Base-by-base conservation (phyloP, 2,888 invertebrate genomes). In the Deilephila porcellus region DNA sequence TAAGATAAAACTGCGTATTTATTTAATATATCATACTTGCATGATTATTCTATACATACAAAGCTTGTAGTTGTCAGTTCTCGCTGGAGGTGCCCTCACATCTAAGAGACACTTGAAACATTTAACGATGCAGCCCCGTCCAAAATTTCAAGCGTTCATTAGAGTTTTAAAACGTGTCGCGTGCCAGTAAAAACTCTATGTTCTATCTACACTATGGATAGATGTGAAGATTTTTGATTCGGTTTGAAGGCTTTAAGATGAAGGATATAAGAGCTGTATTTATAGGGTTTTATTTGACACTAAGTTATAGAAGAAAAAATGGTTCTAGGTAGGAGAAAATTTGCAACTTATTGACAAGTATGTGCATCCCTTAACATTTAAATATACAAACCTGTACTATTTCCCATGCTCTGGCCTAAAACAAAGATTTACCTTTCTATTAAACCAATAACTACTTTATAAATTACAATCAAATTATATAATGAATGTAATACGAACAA, bases 141-240 rank as follows among this genome's bases (percentile, higher is more conserved):
- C 80, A 79, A 80, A 76, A 76, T 76, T 75, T 81, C 77, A 79
- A 82, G 82, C 76, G 75, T 76, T 83, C 81, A 80, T 85, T 83
- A 83, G 77, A 78, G 78, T 78, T 76, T 80, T 76, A 79, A 82
- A 82, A 81, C 79, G 78, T 20, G 37, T 52, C 67, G 64, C 64
- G 67, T 67, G 67, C 67, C 67, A 67, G 67, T 78, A 67, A 67
- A 67, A 67, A 52, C 6, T 67, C 52, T 67, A 52, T 34, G 60
- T 3, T 20, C 29, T 29, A n/a, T 37, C 34, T 34, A 63, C 17
- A 20, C 52, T 67, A 52, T 11, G 45, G 4, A 1, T 20, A 20
- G 4, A 3, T 20, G n/a, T 20, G 4, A 20, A 52, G 14, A 52
- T 6, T 5, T 20, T 2, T 45, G 6, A 25, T 25, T 63, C 4